Percentiles rank a stretch among this genome's conserved stretches.
Evolutionary conservation across 2,888 invertebrate genomes (phyloP).

Genomic region (Aspidiotus rigidus): DNA sequence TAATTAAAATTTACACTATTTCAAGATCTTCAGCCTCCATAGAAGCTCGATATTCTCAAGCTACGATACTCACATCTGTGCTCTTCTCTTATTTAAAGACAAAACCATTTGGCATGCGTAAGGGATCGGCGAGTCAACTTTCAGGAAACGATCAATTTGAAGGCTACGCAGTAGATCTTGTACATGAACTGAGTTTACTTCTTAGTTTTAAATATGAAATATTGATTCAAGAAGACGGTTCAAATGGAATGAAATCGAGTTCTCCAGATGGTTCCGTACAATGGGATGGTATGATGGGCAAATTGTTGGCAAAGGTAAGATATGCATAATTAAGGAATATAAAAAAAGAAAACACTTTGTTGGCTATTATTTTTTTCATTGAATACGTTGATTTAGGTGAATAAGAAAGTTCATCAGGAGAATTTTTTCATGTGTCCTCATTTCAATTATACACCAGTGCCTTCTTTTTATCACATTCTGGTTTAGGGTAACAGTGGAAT

Average conservation of each 20-base stretch:
- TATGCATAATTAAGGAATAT: no score
- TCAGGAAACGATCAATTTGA: constrained; percentile 53
- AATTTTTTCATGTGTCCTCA: no score
- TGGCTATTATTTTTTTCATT: no score
- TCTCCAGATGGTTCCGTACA: constrained; percentile 72
- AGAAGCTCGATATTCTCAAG: no score
- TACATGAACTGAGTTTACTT: constrained; percentile 51
- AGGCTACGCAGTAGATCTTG: constrained; percentile 56
- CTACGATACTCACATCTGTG: neutral
- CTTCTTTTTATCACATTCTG: no score
- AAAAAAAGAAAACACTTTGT: no score
- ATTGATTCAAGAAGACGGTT: constrained; percentile 42
- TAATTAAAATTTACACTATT: no score
- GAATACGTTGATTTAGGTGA: no score
- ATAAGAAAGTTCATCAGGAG: no score
- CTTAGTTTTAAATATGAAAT: constrained; percentile 54
- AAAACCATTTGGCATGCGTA: constrained; percentile 57
- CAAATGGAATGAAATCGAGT: constrained; percentile 38
- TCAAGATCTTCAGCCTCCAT: no score
- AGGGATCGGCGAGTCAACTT: constrained; percentile 44
- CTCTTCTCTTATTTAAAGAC: constrained; percentile 45
- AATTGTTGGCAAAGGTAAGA: constrained; percentile 44
- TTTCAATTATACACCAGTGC: no score
- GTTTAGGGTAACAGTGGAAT: no score
- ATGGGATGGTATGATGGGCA: constrained; percentile 44